Conservation (phyloP, 1,140 invertebrate genomes). For the Anagrus nilaparvatae region DNA sequence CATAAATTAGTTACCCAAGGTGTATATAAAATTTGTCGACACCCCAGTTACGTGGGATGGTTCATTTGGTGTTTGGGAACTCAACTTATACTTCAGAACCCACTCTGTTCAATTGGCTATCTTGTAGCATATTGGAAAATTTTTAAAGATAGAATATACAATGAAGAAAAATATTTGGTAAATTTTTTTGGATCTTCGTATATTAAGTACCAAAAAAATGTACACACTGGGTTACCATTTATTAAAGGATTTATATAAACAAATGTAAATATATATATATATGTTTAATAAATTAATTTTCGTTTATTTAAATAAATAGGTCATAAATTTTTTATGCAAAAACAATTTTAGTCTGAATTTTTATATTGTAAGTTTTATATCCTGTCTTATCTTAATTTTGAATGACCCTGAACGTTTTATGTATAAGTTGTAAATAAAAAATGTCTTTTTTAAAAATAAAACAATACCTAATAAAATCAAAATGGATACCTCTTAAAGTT, state of each 20-base stretch:
- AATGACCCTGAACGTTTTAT: no score
- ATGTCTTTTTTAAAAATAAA: no score
- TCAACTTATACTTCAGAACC: constrained; percentile 89
- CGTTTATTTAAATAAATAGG: no score
- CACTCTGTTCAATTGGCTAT: constrained; percentile 79
- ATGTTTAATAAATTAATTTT: no score
- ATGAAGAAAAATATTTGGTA: constrained; percentile 87
- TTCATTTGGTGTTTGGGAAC: constrained; percentile 98
- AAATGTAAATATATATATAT: no score
- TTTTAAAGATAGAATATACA: constrained; percentile 77
- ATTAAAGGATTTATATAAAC: constrained; percentile 72
- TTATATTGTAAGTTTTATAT: no score
- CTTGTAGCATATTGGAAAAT: constrained; percentile 78
- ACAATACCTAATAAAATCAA: no score
- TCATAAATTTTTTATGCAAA: no score
- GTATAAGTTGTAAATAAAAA: no score
- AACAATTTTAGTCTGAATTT: no score
- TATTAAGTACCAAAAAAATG: constrained; percentile 73
- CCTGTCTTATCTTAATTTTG: no score
- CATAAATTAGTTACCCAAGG: constrained; percentile 88
- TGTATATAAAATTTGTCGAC: constrained; percentile 71
- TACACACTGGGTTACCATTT: constrained; percentile 86
- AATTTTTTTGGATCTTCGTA: constrained; percentile 92
- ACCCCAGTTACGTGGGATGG: constrained; percentile 98
- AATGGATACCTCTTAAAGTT: no score